These are phyloP conservation scores for Eulemur rubriventer DNA, from an alignment of 2,797 vertebrate genomes.

Conservation along the genomic window DNA sequence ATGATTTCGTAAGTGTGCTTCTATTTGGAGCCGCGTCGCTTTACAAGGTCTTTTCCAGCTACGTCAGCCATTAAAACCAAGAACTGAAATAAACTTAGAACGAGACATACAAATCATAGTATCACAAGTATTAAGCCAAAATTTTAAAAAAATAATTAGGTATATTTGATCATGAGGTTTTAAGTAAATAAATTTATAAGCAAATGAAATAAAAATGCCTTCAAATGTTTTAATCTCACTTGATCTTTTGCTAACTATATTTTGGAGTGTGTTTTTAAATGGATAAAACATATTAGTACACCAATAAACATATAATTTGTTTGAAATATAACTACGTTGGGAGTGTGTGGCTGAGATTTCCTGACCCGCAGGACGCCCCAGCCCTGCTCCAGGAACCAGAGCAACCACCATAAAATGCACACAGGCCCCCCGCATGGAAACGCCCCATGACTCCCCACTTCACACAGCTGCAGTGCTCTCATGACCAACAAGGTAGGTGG, in stretches of 20 bases:
- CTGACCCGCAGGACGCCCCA: not conserved
- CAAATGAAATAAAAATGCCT: conserved; percentile 32
- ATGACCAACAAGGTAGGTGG: not conserved
- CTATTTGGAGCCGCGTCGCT: not conserved
- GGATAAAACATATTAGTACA: not conserved
- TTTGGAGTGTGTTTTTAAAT: not conserved
- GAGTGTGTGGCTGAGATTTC: not conserved
- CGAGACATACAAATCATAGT: not conserved
- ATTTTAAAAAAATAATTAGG: not conserved
- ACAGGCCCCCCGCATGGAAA: not conserved
- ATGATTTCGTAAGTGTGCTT: not conserved
- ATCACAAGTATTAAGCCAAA: not conserved
- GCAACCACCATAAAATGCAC: not conserved
- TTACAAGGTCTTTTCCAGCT: not conserved
- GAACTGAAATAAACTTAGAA: not conserved
- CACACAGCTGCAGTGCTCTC: not conserved
- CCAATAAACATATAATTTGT: not conserved
- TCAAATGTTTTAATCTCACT: conserved; percentile 8
- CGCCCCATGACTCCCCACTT: not conserved
- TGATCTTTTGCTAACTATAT: conserved; percentile 22
- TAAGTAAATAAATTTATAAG: not conserved
- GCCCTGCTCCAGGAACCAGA: not conserved
- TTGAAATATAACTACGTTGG: not conserved
- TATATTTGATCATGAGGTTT: not conserved
- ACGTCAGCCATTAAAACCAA: not conserved